These are phyloP conservation scores for Aeoliscus strigatus DNA, from an alignment of 2,797 vertebrate species.

Conservation along the genomic window DNA sequence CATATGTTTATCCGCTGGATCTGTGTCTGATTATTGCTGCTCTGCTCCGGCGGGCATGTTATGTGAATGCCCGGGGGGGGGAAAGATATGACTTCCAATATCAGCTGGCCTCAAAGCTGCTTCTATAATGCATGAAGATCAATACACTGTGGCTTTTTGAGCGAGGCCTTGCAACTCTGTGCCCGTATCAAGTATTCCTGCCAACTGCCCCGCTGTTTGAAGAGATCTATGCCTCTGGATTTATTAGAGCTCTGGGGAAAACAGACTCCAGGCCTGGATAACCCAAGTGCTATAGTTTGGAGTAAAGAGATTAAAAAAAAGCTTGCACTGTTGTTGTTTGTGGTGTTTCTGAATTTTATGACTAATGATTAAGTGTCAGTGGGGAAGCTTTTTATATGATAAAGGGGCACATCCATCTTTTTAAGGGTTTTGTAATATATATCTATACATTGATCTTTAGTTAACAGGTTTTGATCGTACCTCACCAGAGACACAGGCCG, in stretches of 20 bases:
- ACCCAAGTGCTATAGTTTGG: slow-evolving; percentile 32
- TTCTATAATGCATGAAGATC: slow-evolving; percentile 73
- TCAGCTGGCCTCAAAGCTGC: slow-evolving; percentile 53
- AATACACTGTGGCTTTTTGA: slow-evolving; percentile 68
- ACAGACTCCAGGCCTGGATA: slow-evolving; percentile 32
- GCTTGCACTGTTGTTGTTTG: slow-evolving; percentile 24
- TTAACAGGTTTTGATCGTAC: too few relatives aligned
- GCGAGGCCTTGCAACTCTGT: slow-evolving; percentile 48
- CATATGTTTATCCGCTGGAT: slow-evolving; percentile 51
- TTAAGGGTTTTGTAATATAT: too few relatives aligned
- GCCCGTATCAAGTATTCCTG: slow-evolving; percentile 61
- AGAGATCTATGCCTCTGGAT: slow-evolving; percentile 57
- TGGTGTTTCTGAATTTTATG: slow-evolving; percentile 40
- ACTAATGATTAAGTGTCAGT: slow-evolving; percentile 21
- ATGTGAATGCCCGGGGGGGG: slow-evolving; percentile 27
- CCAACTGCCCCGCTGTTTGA: slow-evolving; percentile 48
- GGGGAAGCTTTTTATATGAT: neutral
- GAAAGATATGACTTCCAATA: slow-evolving; percentile 55
- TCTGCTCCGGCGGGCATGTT: slow-evolving; percentile 59
- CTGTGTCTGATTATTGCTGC: slow-evolving; percentile 57
- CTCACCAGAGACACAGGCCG: too few relatives aligned
- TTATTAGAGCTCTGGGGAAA: slow-evolving; percentile 40
- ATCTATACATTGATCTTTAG: too few relatives aligned
- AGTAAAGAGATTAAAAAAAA: slow-evolving; percentile 9
- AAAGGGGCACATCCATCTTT: too few relatives aligned